Evolutionary conservation across 37 sponge, comb jelly and placozoan genomes (phyloP), one percentile per base, ranked within the genome.

Genomic region (Agelas oroides): DNA sequence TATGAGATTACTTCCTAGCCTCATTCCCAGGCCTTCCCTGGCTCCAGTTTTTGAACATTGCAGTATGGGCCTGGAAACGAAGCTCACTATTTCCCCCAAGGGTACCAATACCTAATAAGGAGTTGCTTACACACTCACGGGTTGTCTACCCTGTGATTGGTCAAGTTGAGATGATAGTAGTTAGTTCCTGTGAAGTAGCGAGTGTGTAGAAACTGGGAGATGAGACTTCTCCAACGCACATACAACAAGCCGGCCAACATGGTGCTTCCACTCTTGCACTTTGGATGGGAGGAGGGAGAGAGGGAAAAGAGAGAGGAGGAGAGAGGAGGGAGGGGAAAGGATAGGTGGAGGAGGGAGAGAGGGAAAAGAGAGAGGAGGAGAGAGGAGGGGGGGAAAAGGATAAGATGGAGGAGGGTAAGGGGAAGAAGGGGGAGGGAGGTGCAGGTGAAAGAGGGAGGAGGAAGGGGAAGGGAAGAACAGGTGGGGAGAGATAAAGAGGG

Each of bases 221-320:
- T 84, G 53, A 85, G 55, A 25, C 24, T 78, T 33, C 95, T 75
- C 79, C 95, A 88, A 23, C 86, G 74, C 23, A 94, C 89, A 66
- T 91, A 88, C 76, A 94, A 62, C 28, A 94, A 59, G 33, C 86
- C 83, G 12, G 89, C 78, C 32, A 85, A 73, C 78, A 88, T 57
- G 41, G 75, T 37, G 13, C 73, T 53, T 0, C 79, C 92, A 79
- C 89, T 91, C 68, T 94, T 94, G 41, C 89, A 91, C 95, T 94
- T 69, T 20, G 38, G 46, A 46, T 12, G 3, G 46, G 46, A 46
- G 46, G 46, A 8, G 46, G 46, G 8, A 46, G 46, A 12, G 46
- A 46, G 46, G 46, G 46, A 46, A 8, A 8, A 8, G 8, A 8
- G 46, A 8, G 46, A 46, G 46, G 46, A 46, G 46, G 46, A 8